phyloP scores from a whole-genome alignment of 1,140 invertebrate species.

The Maniola jurtina region DNA sequence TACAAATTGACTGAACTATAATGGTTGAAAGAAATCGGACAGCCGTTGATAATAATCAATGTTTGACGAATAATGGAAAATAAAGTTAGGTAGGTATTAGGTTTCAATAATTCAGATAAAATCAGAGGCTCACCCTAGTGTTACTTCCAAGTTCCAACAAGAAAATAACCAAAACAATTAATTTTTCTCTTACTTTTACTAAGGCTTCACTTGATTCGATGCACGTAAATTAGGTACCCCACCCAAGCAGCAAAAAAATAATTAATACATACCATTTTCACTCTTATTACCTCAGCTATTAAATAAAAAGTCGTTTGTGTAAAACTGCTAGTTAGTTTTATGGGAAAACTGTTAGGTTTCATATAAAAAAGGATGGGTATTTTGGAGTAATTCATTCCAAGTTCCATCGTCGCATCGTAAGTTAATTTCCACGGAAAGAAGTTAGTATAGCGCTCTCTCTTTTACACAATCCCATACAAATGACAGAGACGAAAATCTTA shows the following conservation, averaged over 20 bases:
- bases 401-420: too few relatives aligned
- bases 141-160: neutral
- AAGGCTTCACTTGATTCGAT: constrained; percentile 21
- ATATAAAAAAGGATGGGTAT: constrained; percentile 26
- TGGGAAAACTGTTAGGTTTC: constrained; percentile 8
- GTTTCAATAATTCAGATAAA: too few relatives aligned
- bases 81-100: too few relatives aligned
- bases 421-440: neutral
- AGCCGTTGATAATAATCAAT: too few relatives aligned
- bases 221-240: constrained; percentile 3
- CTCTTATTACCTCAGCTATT: neutral
- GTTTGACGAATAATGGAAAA: too few relatives aligned
- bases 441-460: too few relatives aligned
- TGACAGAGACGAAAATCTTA: too few relatives aligned
- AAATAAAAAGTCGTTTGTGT: neutral
- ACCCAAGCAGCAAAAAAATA: neutral
- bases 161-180: neutral
- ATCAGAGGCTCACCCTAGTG: too few relatives aligned
- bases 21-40: too few relatives aligned
- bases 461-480: too few relatives aligned
- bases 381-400: constrained; percentile 23
- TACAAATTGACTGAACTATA: too few relatives aligned
- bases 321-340: neutral
- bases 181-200: neutral
- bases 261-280: neutral